Conservation (phyloP, 2,113 vertebrate species). For the Polypterus bichir region DNA sequence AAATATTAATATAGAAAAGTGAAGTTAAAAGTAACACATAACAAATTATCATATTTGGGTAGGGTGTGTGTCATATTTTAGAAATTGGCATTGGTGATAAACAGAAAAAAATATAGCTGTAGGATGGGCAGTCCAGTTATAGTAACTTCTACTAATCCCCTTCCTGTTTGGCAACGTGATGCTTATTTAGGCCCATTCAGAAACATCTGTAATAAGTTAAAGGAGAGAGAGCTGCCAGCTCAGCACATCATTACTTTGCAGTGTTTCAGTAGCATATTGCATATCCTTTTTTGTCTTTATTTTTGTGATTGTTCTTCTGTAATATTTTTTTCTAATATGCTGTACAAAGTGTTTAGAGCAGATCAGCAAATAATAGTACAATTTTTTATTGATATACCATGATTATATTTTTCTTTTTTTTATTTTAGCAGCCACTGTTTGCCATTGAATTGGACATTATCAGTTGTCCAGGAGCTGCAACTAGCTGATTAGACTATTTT, state of each 20-base stretch:
- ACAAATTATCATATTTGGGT: not conserved
- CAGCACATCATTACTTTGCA: not conserved
- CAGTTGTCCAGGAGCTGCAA: too few species aligned
- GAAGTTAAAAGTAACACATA: not conserved
- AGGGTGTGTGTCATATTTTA: not conserved
- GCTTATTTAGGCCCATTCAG: slow-evolving; percentile 17
- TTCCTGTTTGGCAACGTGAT: slow-evolving; percentile 17
- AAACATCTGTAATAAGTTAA: slow-evolving; percentile 19
- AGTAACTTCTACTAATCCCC: slow-evolving; percentile 18
- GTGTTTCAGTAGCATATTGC: not conserved
- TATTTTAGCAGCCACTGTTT: too few species aligned
- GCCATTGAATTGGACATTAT: too few species aligned
- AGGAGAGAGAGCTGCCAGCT: not conserved
- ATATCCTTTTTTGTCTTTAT: not conserved
- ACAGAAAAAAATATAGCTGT: not conserved
- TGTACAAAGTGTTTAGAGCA: not conserved
- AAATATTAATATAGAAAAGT: not conserved
- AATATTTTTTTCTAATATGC: not conserved
- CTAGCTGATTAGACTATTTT: too few species aligned
- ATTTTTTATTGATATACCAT: not conserved
- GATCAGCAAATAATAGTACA: not conserved
- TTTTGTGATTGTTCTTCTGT: not conserved
- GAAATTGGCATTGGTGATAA: not conserved
- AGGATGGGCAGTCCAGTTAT: not conserved
- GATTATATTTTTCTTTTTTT: too few species aligned